These are phyloP conservation scores for Lagorchestes hirsutus DNA, from an alignment of 2,797 vertebrate species.

Conservation along the genomic window DNA sequence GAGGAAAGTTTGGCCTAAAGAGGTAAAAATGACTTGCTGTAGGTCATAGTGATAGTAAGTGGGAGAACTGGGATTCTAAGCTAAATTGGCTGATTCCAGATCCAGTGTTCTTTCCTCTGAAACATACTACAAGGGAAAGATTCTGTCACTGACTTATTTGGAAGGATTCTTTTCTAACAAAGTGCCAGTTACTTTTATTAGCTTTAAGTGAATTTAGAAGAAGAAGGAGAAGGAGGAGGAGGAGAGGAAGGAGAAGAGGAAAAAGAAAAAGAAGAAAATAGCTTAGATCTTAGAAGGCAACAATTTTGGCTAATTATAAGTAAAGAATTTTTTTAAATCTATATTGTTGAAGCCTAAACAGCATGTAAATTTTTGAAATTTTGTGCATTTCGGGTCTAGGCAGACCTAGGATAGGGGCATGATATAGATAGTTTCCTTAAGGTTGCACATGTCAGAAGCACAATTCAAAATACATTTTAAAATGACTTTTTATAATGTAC, in stretches of 20 bases:
- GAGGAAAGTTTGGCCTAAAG: neutral
- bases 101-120: neutral
- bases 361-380: neutral
- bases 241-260: too few species aligned
- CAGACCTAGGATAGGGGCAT: neutral
- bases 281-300: neutral
- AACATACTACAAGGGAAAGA: neutral
- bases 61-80: neutral
- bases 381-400: neutral
- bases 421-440: neutral
- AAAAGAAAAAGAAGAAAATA: neutral
- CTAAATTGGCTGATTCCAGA: neutral
- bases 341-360: neutral
- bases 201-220: neutral
- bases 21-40: neutral
- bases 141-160: neutral
- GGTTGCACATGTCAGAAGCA: neutral
- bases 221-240: neutral
- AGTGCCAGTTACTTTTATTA: neutral
- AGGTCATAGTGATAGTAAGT: neutral
- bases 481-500: neutral
- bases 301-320: neutral
- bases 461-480: neutral
- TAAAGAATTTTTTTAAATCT: neutral
- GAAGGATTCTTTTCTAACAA: neutral